Conservation (phyloP, 2,797 vertebrate genomes). For the Anguilla pacifica region DNA sequence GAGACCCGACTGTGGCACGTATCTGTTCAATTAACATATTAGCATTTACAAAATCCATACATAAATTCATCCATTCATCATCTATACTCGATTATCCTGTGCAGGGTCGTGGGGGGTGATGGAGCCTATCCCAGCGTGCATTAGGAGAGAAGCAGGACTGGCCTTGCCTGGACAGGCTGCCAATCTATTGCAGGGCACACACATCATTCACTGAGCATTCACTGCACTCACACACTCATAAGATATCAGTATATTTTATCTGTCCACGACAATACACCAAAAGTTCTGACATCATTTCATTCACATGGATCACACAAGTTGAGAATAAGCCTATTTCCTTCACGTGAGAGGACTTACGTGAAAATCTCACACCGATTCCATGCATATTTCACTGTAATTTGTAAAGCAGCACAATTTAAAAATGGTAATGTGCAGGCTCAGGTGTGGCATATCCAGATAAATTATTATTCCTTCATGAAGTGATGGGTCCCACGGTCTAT, state of each 20-base stretch:
- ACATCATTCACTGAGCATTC: neutral
- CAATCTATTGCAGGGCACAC: neutral
- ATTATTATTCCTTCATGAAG: neutral
- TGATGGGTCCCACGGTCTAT: neutral
- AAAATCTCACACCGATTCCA: neutral
- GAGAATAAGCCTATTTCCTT: neutral
- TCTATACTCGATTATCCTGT: too few species aligned
- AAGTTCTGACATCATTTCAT: neutral
- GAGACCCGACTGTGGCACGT: neutral
- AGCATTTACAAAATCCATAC: neutral
- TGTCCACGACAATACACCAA: neutral
- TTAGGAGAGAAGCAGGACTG: neutral
- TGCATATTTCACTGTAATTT: conserved; percentile 4
- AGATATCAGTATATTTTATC: neutral
- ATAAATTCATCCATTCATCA: neutral
- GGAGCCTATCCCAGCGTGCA: too few species aligned
- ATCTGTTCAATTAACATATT: neutral
- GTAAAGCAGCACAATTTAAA: neutral
- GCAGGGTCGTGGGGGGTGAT: too few species aligned
- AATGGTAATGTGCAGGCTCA: neutral
- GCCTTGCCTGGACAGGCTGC: neutral
- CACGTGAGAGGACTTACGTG: neutral
- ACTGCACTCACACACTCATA: neutral
- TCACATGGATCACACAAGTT: neutral
- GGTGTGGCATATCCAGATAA: neutral